Evolutionary conservation across 1,140 invertebrate genomes (phyloP).

Genomic region (Artemia franciscana): DNA sequence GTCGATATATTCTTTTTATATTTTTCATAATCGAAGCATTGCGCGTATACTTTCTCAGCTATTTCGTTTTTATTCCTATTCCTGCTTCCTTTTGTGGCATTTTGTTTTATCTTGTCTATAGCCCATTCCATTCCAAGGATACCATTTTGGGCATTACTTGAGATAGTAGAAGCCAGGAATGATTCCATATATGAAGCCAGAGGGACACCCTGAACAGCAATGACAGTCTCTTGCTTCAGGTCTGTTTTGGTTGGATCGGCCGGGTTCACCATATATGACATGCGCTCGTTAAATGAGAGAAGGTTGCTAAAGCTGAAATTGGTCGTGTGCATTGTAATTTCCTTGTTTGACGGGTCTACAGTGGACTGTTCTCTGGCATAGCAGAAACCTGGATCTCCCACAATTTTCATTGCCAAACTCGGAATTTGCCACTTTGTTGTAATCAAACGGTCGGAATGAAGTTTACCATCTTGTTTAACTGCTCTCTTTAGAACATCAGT

Average conservation of each 20-base stretch:
- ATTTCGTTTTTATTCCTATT: no score
- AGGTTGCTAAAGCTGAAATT: conserved; percentile 77
- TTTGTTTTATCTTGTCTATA: no score
- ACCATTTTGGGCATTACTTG: conserved; percentile 76
- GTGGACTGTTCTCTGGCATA: conserved; percentile 85
- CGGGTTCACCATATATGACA: conserved; percentile 71
- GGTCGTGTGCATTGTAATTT: conserved; percentile 71
- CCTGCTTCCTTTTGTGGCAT: no score
- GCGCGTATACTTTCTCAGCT: no score
- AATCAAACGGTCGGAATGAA: conserved; percentile 74
- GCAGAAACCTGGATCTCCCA: conserved; percentile 68
- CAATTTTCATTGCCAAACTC: no score
- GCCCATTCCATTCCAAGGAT: no score
- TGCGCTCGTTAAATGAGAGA: conserved; percentile 73
- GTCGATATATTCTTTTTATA: no score
- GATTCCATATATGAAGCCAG: conserved; percentile 81
- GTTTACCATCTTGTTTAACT: no score
- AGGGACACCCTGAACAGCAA: conserved; percentile 76
- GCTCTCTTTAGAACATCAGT: no score
- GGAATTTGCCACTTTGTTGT: conserved; percentile 86
- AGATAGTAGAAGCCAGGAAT: conserved; percentile 63
- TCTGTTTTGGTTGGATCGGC: conserved; percentile 52
- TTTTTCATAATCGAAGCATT: no score
- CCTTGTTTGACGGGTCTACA: conserved; percentile 56
- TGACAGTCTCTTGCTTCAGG: conserved; percentile 76